Evolutionary conservation across 2,888 invertebrate genomes (phyloP).

Genomic region (Lithophane leautieri): DNA sequence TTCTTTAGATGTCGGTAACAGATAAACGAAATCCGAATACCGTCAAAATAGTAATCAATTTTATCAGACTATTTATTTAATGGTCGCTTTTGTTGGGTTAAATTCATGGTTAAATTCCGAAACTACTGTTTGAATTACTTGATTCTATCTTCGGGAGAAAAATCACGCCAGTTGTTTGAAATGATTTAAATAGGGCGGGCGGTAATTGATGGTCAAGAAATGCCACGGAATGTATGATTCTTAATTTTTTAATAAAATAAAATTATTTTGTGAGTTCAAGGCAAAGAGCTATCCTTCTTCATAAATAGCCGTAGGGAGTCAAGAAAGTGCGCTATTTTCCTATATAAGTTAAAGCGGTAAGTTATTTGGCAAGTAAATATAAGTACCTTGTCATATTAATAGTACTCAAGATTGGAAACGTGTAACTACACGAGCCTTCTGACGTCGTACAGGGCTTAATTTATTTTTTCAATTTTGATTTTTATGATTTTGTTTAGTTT

Average conservation of each 20-base stretch:
- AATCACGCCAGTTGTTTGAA: conserved; percentile 36
- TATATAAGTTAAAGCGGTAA: background rate
- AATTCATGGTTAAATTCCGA: conserved; percentile 54
- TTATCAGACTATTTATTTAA: conserved; percentile 59
- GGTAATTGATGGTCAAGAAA: conserved; percentile 7
- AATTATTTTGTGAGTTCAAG: background rate
- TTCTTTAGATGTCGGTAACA: conserved; percentile 61
- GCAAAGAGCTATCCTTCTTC: background rate
- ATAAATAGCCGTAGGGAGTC: background rate
- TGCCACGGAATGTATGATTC: background rate
- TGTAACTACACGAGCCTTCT: too few species aligned
- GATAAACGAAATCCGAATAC: conserved; percentile 67
- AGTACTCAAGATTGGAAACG: background rate
- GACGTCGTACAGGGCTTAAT: too few species aligned
- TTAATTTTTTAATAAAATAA: conserved; percentile 5
- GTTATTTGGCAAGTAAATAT: background rate
- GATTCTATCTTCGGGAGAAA: conserved; percentile 50
- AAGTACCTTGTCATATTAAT: background rate
- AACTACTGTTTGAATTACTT: conserved; percentile 56
- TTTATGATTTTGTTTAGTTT: too few species aligned
- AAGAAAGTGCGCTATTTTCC: background rate
- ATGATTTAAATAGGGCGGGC: conserved; percentile 10
- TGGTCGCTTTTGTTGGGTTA: conserved; percentile 43
- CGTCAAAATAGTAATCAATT: conserved; percentile 68
- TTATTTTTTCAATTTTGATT: too few species aligned